A percentile compares a stretch with the other conserved stretches of the same genome.
These are phyloP conservation scores for Megaceryle torquata DNA, from an alignment of 2,113 vertebrate genomes.

Conservation along the genomic window DNA sequence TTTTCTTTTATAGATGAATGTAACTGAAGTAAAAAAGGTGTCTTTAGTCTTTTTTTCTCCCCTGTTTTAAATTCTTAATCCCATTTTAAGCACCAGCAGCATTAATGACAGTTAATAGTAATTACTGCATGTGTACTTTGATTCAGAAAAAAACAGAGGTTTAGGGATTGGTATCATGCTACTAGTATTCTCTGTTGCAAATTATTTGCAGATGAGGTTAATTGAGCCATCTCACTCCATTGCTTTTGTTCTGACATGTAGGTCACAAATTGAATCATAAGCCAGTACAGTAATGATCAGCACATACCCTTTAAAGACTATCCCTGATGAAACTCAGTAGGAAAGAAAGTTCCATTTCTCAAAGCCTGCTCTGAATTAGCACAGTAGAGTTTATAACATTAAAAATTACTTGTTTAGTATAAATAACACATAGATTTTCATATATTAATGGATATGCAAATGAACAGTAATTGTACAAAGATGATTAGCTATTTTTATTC, in stretches of 20 bases:
- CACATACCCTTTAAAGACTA: neutral
- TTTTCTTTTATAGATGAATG: neutral
- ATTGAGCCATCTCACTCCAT: slow-evolving; percentile 12
- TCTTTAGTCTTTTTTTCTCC: neutral
- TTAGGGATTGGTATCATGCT: neutral
- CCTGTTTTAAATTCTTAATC: slow-evolving; percentile 33
- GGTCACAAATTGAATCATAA: slow-evolving; percentile 33
- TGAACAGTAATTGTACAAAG: neutral
- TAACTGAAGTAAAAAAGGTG: neutral
- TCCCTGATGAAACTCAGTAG: neutral
- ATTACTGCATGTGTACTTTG: slow-evolving; percentile 30
- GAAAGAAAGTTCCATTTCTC: neutral
- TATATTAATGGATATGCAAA: neutral
- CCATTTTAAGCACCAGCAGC: neutral
- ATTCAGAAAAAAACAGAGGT: slow-evolving; percentile 5
- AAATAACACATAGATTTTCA: neutral
- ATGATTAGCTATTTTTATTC: neutral
- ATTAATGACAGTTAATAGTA: slow-evolving; percentile 26
- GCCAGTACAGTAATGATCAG: neutral
- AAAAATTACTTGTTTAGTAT: neutral
- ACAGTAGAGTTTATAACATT: neutral
- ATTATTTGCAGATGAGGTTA: slow-evolving; percentile 52
- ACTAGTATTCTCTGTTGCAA: neutral
- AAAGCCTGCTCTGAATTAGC: neutral
- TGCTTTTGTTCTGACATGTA: slow-evolving; percentile 7